Evolutionary conservation across 2,113 vertebrate species (phyloP), one percentile per base, ranked within the genome.

Genomic region (Ammodytes marinus): DNA sequence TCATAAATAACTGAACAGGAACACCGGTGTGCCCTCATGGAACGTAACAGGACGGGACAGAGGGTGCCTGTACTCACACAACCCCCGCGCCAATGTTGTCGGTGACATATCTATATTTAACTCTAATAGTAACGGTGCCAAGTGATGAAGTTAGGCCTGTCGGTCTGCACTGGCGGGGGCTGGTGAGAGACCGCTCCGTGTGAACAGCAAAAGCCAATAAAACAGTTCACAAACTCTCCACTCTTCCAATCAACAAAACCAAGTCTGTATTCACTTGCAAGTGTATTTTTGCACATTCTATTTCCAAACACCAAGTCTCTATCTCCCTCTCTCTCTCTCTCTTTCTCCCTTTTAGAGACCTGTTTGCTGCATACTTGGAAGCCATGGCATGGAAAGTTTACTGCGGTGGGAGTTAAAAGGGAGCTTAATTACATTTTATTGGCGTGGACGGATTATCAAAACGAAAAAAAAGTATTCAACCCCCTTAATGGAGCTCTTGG

Each of bases 221-320:
- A 93, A 83, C 70, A 52, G 80, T 87, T 83, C 80, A 91, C 86
- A 92, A 91, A 91, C 90, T 91, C 72, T 17, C 89, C 52, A 82
- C 80, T 93, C 88, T 92, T 91, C 83, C 84, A 83, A 92, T 91
- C 89, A 93, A 93, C 93, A 93, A 90, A 93, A 85, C 86, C 86
- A 77, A 64, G 93, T 89, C 91, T 94, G 93, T 93, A 27, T 90
- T 92, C 87, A 67, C 83, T 74, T 72, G 81, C 71, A 77, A 83
- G 83, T 88, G 87, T 92, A 93, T 95, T 94, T 94, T 89, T 93
- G 86, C 86, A 87, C 83, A 66, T 80, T 90, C 90, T 94, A 93
- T 93, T 95, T 93, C 90, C 81, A 93, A 93, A 86, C 87, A 80
- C 83, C 42, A 35, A 79, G 64, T 77, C 81, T 82, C 45, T 69